A percentile compares a stretch with the other conserved stretches of the same genome.
Evolutionary conservation across 2,797 vertebrate genomes (phyloP).

Genomic region (Ctenopoma kingsleyae): DNA sequence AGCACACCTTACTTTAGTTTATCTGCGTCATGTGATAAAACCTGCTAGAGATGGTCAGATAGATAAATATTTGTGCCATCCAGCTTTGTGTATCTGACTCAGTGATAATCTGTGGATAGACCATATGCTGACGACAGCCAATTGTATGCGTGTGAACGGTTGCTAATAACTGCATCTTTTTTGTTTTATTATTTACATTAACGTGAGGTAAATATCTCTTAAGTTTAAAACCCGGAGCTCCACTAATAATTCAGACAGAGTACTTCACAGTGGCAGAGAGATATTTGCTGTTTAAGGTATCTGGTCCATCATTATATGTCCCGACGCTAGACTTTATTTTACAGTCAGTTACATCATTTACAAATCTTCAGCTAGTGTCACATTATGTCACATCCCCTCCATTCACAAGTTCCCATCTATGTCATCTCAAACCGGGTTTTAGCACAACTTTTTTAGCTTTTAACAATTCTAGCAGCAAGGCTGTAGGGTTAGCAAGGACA

Average conservation of each 20-base stretch:
- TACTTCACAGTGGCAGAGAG: no score
- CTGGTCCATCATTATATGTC: no score
- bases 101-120: background rate
- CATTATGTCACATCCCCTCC: background rate
- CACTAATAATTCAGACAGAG: no score
- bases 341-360: background rate
- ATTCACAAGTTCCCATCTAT: background rate
- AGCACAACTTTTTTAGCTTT: background rate
- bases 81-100: background rate
- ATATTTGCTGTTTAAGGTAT: no score
- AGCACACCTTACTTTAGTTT: constrained; percentile 31
- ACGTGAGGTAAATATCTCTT: background rate
- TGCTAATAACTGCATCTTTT: background rate
- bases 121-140: constrained; percentile 19
- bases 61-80: background rate
- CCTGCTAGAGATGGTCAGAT: constrained; percentile 20
- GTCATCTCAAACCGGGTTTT: background rate
- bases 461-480: background rate
- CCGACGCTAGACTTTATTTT: background rate
- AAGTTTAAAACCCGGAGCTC: no score
- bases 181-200: background rate
- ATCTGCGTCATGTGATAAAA: constrained; percentile 23
- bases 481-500: no score
- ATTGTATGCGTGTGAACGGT: background rate
- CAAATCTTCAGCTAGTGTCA: background rate